phyloP scores from a whole-genome alignment of 1,140 invertebrate genomes.

The Polypedilum vanderplanki region DNA sequence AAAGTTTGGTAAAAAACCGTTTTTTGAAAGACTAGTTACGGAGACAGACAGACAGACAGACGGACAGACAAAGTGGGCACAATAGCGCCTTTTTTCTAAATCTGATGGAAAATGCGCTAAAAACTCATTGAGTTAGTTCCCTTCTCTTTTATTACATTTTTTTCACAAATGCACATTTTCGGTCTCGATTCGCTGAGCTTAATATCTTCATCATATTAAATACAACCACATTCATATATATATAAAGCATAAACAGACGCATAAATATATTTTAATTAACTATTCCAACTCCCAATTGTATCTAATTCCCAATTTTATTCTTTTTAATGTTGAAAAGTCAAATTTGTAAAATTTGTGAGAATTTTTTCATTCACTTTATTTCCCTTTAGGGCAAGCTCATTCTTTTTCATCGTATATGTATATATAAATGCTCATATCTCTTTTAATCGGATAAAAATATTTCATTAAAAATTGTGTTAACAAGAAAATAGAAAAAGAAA shows the following conservation, averaged over 20 bases:
- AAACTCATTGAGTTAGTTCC: too few relatives aligned
- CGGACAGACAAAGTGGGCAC: too few relatives aligned
- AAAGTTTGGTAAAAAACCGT: too few relatives aligned
- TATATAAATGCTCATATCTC: too few relatives aligned
- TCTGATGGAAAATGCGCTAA: too few relatives aligned
- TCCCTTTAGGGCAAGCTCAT: too few relatives aligned
- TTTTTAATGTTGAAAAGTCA: constrained; percentile 10
- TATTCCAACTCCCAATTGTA: constrained; percentile 10
- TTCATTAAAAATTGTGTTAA: not conserved
- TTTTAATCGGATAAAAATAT: not conserved
- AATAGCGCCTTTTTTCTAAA: too few relatives aligned
- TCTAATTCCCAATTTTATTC: not conserved
- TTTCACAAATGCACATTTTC: not conserved
- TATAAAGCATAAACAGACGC: not conserved
- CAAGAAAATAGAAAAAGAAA: not conserved
- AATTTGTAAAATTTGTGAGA: constrained; percentile 13
- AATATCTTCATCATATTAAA: constrained; percentile 19
- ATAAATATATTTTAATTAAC: not conserved
- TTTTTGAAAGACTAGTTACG: too few relatives aligned
- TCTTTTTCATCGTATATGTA: too few relatives aligned
- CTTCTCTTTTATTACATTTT: too few relatives aligned
- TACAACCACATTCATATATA: not conserved
- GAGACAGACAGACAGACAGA: too few relatives aligned
- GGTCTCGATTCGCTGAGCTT: not conserved
- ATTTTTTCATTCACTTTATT: not conserved